A percentile compares a stretch with the other conserved stretches of the same genome.
Conservation (phyloP, 2,888 invertebrate species). For the Monochamus alternatus region DNA sequence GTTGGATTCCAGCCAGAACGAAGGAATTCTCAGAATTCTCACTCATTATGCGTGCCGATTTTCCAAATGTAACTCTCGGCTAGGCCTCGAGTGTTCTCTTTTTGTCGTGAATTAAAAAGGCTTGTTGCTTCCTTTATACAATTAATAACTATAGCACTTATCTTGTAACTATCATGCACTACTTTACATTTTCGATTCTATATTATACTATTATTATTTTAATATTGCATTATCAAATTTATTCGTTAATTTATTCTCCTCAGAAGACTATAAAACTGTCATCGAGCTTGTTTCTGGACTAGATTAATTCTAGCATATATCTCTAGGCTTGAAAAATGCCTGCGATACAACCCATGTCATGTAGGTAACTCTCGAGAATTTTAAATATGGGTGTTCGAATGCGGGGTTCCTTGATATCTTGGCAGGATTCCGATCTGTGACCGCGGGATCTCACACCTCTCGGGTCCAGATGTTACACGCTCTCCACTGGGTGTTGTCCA, state of each 20-base stretch:
- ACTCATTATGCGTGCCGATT: too few relatives aligned
- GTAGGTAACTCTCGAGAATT: slow-evolving; percentile 50
- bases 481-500: slow-evolving; percentile 51
- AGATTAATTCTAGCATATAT: slow-evolving; percentile 22
- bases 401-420: slow-evolving; percentile 49
- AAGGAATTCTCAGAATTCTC: too few relatives aligned
- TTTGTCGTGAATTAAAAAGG: too few relatives aligned
- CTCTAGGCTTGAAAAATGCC: slow-evolving; percentile 12
- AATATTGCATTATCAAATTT: background rate
- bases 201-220: too few relatives aligned
- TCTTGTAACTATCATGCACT: too few relatives aligned
- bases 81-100: too few relatives aligned
- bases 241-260: background rate
- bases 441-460: slow-evolving; percentile 53
- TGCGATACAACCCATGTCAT: slow-evolving; percentile 21
- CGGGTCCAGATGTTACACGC: slow-evolving; percentile 58
- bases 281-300: background rate
- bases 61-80: too few relatives aligned
- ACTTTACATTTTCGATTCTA: too few relatives aligned
- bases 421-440: slow-evolving; percentile 41
- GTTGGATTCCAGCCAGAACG: too few relatives aligned
- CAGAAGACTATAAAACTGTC: background rate
- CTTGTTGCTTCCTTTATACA: too few relatives aligned
- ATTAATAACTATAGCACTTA: too few relatives aligned
- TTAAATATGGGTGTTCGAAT: slow-evolving; percentile 50